phyloP scores from a whole-genome alignment of 1,140 invertebrate species.

The Microplitis mediator region DNA sequence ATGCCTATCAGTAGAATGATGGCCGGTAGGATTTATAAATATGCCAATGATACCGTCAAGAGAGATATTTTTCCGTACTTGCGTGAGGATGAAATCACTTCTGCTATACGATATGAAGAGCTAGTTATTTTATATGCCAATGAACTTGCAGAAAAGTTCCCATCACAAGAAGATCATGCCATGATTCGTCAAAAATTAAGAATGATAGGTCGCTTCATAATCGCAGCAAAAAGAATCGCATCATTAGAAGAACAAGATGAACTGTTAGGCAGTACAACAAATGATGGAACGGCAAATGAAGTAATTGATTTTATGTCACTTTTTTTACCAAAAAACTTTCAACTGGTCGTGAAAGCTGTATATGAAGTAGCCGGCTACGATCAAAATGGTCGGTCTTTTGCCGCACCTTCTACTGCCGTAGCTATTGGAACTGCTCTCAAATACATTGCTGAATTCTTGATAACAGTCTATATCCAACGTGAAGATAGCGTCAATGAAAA shows the following conservation, averaged over 20 bases:
- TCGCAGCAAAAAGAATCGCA: not conserved
- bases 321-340: conserved; percentile 15
- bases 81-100: conserved; percentile 5
- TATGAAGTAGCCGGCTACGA: not conserved
- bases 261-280: not conserved
- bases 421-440: not conserved
- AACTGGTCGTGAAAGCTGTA: not conserved
- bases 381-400: not conserved
- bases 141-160: conserved; percentile 16
- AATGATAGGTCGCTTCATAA: conserved; percentile 15
- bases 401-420: not conserved
- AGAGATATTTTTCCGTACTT: not conserved
- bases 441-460: not conserved
- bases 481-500: not conserved
- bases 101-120: conserved; percentile 20
- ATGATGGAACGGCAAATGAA: not conserved
- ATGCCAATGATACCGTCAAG: not conserved
- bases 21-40: not conserved
- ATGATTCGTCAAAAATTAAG: conserved; percentile 18
- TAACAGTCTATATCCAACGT: not conserved
- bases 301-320: not conserved
- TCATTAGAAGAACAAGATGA: not conserved
- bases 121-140: conserved; percentile 15
- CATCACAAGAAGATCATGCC: conserved; percentile 1
- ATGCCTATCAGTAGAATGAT: not conserved